Evolutionary conservation across 2,113 vertebrate species (phyloP).

Genomic region (Mobula birostris): DNA sequence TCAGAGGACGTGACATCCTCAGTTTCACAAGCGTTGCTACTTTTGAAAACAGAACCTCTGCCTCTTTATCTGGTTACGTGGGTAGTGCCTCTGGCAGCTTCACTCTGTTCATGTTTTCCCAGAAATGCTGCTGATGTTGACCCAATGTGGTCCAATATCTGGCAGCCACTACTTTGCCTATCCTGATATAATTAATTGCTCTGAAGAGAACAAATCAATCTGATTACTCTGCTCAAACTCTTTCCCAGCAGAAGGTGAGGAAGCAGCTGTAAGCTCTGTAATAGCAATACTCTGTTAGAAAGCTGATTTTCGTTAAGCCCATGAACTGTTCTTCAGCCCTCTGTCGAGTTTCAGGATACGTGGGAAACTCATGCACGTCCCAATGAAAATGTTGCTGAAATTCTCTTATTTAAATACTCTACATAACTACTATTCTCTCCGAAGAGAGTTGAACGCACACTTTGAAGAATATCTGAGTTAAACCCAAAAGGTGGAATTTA

Average conservation of each 20-base stretch:
- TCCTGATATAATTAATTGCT: no score
- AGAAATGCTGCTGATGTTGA: background rate
- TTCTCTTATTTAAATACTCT: background rate
- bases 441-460: background rate
- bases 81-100: background rate
- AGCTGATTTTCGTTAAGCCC: background rate
- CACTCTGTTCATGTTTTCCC: background rate
- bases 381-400: background rate
- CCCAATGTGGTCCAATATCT: background rate
- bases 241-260: background rate
- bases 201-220: background rate
- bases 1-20: no score
- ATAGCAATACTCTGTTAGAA: no score
- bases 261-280: background rate
- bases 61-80: background rate
- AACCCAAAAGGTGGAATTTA: background rate
- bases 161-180: background rate
- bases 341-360: background rate
- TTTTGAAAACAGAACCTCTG: background rate
- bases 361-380: background rate
- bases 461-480: background rate
- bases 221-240: background rate
- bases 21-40: background rate
- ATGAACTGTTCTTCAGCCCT: background rate
- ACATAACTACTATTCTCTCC: background rate